These are phyloP conservation scores for Leptoteleia sp. DNA, from an alignment of 1,140 invertebrate species.

Conservation along the genomic window DNA sequence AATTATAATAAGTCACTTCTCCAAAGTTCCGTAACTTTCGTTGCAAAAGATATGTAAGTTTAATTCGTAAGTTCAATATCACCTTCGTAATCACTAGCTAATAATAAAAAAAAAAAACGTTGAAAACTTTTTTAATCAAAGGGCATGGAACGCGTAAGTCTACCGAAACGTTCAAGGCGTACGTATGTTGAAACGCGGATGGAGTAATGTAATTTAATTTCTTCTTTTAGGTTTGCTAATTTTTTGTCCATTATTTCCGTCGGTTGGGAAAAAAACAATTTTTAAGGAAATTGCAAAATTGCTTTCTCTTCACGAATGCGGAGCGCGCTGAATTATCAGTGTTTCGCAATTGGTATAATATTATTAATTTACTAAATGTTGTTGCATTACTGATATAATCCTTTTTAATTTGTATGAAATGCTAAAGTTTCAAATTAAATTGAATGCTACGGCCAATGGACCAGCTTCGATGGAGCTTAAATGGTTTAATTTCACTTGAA, in stretches of 20 bases:
- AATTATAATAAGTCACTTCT: too few species aligned
- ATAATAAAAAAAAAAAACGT: slow-evolving; percentile 28
- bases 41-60: slow-evolving; percentile 2
- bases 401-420: slow-evolving; percentile 6
- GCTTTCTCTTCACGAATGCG: too few species aligned
- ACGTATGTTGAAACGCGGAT: slow-evolving; percentile 11
- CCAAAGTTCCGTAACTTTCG: not conserved
- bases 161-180: slow-evolving; percentile 6
- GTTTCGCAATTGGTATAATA: too few species aligned
- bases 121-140: slow-evolving; percentile 31
- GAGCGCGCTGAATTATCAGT: too few species aligned
- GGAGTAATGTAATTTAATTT: slow-evolving; percentile 28
- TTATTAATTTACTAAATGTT: too few species aligned
- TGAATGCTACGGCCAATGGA: slow-evolving; percentile 4
- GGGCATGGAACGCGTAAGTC: slow-evolving; percentile 22
- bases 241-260: slow-evolving; percentile 13
- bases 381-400: too few species aligned
- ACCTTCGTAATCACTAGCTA: slow-evolving; percentile 17
- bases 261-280: too few species aligned
- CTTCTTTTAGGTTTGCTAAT: slow-evolving; percentile 8
- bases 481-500: slow-evolving; percentile 20
- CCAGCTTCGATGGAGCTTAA: slow-evolving; percentile 11
- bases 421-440: slow-evolving; percentile 10
- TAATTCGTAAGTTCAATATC: slow-evolving; percentile 15
- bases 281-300: too few species aligned